phyloP scores from a whole-genome alignment of 2,797 vertebrate genomes.

The Mormyrops attenuatus region DNA sequence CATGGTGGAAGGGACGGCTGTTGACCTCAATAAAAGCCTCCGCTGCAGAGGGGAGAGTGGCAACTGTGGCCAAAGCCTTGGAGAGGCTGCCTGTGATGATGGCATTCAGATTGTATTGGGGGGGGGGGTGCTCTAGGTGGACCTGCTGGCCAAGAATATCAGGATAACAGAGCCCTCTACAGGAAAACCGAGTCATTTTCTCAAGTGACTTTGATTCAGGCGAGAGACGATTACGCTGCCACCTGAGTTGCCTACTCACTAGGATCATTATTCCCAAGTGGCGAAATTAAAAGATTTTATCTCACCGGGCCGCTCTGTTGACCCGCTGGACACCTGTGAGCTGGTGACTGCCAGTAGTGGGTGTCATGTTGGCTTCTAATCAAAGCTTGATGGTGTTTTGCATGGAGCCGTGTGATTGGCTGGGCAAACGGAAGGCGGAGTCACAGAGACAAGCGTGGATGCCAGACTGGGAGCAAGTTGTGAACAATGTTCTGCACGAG shows the following conservation, averaged over 20 bases:
- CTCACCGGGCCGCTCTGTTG: not conserved
- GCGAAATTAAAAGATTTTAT: not conserved
- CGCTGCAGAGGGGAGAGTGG: not conserved
- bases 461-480: not conserved
- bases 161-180: not conserved
- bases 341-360: not conserved
- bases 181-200: not conserved
- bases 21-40: conserved; percentile 30
- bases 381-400: not conserved
- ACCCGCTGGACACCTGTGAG: conserved; percentile 2
- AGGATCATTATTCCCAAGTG: not conserved
- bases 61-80: conserved; percentile 2
- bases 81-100: conserved; percentile 13
- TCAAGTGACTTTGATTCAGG: not conserved
- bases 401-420: not conserved
- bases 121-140: not conserved
- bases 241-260: not conserved
- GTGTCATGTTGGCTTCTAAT: not conserved
- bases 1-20: conserved; percentile 12
- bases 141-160: not conserved
- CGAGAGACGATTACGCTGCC: not conserved
- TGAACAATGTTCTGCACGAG: not conserved
- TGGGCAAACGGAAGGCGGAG: not conserved
- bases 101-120: not conserved
- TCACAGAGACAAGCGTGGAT: not conserved